Evolutionary conservation across 2,888 invertebrate genomes (phyloP), one percentile per base, ranked within the genome.

Genomic region (Rhagium mordax): DNA sequence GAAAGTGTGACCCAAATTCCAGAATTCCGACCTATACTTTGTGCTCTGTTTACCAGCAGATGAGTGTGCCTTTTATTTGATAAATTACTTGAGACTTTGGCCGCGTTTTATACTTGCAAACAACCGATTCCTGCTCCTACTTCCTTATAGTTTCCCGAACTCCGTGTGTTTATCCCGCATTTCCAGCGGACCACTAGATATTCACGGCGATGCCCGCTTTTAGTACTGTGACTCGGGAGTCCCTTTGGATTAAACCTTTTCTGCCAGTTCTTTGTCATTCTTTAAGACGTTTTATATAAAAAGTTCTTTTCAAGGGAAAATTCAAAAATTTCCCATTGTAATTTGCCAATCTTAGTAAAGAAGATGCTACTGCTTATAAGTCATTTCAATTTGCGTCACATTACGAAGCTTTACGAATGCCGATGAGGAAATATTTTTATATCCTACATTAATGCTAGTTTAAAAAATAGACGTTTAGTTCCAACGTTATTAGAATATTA

Each of bases 101-200:
- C 68, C 41, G 41, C 68, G 68, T 59, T 68, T 68, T 68, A 68
- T 68, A 68, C 68, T 68, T 68, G 68, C 68, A 68, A 68, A 68
- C 68, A 68, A 68, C 57, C 49, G 57, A 48, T 27, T 57, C 53
- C 49, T 13, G 20, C 48, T 33, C 48, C 49, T 41, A n/a, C 67
- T 53, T 68, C 49, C 59, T 18, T 29, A 49, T 16, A 65, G 53
- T 27, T 51, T 53, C 51, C 20, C 64, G 8, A 27, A 53, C 33
- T 24, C 33, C 20, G 21, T 33, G 21, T 33, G 65, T 29, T 59
- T 59, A 29, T 33, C 7, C 24, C 16, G 18, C 16, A 15, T 24
- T 24, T 62, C 48, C 48, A 24, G 24, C 29, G 33, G 59, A 48
- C 48, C 62, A 21, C 62, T 53, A 65, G 15, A 27, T 64, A 51